These are phyloP conservation scores for Pristionchus entomophagus DNA, from an alignment of 2,888 invertebrate genomes.

Conservation along the genomic window DNA sequence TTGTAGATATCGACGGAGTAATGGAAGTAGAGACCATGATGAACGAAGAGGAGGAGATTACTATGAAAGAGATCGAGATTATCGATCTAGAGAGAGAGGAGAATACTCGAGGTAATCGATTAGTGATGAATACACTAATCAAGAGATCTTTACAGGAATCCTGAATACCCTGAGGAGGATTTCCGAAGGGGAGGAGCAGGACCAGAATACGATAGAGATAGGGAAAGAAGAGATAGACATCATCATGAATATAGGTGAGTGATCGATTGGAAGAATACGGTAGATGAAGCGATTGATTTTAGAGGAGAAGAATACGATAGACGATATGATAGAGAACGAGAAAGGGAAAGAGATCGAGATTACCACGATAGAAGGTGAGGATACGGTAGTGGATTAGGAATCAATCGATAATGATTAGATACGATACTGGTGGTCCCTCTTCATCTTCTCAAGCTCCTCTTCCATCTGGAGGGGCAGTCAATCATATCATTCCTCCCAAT, in stretches of 20 bases:
- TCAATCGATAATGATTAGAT: neutral
- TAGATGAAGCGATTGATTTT: neutral
- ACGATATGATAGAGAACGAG: constrained; percentile 45
- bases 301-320: constrained; percentile 38
- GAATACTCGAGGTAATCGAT: constrained; percentile 6
- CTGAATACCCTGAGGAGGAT: constrained; percentile 34
- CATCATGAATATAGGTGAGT: constrained; percentile 30
- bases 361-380: constrained; percentile 42
- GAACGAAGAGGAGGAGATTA: constrained; percentile 50
- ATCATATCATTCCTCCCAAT: constrained; percentile 46
- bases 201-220: constrained; percentile 4
- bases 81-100: constrained; percentile 21
- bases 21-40: constrained; percentile 49
- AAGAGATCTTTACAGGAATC: constrained; percentile 15
- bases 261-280: neutral
- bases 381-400: neutral
- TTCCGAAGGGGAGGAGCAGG: constrained; percentile 8
- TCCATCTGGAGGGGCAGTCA: neutral
- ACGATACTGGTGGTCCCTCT: constrained; percentile 30
- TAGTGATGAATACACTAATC: neutral
- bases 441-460: constrained; percentile 20
- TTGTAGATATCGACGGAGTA: constrained; percentile 34
- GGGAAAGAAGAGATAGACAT: neutral
- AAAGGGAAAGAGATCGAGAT: constrained; percentile 38
- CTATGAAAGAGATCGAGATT: constrained; percentile 41